A percentile compares a stretch with the other conserved stretches of the same genome.
Conservation (phyloP, 1,140 invertebrate genomes). For the Parasteatoda tepidariorum region DNA sequence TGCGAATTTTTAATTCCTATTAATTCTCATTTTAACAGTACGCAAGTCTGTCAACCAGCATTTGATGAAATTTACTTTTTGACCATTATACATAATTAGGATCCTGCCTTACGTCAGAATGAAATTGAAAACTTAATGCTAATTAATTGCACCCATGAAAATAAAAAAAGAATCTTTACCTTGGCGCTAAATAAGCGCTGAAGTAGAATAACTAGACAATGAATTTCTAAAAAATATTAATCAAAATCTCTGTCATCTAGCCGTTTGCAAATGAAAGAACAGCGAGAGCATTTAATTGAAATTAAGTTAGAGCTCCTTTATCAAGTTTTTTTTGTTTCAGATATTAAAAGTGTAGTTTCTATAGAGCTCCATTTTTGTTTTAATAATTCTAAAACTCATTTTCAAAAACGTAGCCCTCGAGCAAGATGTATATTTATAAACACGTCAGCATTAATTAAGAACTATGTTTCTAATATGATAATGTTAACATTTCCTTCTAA, state of each 20-base stretch:
- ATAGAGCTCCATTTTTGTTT: not conserved
- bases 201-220: not conserved
- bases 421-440: not conserved
- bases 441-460: not conserved
- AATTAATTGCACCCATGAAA: not conserved
- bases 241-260: slow-evolving; percentile 15
- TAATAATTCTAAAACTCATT: not conserved
- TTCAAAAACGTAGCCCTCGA: not conserved
- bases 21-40: slow-evolving; percentile 14
- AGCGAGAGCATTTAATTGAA: slow-evolving; percentile 26
- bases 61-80: not conserved
- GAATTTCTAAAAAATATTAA: slow-evolving; percentile 11
- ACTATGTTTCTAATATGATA: not conserved
- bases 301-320: not conserved
- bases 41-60: not conserved
- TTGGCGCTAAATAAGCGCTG: slow-evolving; percentile 1
- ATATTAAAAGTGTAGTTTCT: not conserved
- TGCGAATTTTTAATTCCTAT: slow-evolving; percentile 29
- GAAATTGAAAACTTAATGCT: slow-evolving; percentile 6
- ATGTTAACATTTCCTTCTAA: no score
- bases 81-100: slow-evolving; percentile 10
- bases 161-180: not conserved
- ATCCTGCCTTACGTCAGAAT: slow-evolving; percentile 9
- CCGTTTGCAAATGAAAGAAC: not conserved
- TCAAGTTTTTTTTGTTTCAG: not conserved